Evolutionary conservation across 2,797 vertebrate species (phyloP).

Genomic region (Ataeniobius toweri): DNA sequence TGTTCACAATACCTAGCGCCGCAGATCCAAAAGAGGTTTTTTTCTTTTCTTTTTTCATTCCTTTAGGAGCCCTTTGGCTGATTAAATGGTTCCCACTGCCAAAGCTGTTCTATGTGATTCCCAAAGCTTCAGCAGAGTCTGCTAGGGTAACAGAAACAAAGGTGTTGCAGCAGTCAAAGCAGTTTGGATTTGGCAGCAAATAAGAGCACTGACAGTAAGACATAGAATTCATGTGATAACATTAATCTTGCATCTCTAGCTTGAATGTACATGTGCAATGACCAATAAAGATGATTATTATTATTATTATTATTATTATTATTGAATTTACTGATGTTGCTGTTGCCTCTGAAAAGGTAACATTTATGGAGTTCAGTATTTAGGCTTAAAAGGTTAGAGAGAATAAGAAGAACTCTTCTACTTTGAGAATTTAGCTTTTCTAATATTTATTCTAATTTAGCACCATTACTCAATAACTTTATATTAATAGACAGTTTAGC

Average conservation of each 20-base stretch:
- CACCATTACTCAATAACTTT: not conserved
- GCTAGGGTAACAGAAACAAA: constrained; percentile 37
- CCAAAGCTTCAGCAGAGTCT: constrained; percentile 26
- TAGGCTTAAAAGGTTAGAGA: not conserved
- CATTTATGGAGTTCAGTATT: not conserved
- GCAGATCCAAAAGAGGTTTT: constrained; percentile 41
- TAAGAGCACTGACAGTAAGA: constrained; percentile 16
- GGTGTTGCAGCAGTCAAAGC: constrained; percentile 29
- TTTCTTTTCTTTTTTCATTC: constrained; percentile 42
- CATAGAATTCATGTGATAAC: constrained; percentile 43
- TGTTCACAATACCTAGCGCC: constrained; percentile 32
- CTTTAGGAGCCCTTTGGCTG: constrained; percentile 43
- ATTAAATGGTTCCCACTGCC: constrained; percentile 45
- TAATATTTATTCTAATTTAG: not conserved
- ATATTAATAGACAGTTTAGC: not conserved
- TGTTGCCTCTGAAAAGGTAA: constrained; percentile 3
- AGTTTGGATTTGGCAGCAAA: constrained; percentile 27
- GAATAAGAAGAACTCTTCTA: not conserved
- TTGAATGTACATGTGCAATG: too few species aligned
- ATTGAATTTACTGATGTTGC: constrained; percentile 29
- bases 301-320: too few species aligned
- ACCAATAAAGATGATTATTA: too few species aligned
- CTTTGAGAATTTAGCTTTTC: too few species aligned
- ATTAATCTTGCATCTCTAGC: constrained; percentile 29
- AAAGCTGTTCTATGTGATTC: constrained; percentile 45